A percentile compares a stretch with the other conserved stretches of the same genome.
These are phyloP conservation scores for Ophion obscuratus DNA, from an alignment of 2,888 invertebrate genomes.

Conservation along the genomic window DNA sequence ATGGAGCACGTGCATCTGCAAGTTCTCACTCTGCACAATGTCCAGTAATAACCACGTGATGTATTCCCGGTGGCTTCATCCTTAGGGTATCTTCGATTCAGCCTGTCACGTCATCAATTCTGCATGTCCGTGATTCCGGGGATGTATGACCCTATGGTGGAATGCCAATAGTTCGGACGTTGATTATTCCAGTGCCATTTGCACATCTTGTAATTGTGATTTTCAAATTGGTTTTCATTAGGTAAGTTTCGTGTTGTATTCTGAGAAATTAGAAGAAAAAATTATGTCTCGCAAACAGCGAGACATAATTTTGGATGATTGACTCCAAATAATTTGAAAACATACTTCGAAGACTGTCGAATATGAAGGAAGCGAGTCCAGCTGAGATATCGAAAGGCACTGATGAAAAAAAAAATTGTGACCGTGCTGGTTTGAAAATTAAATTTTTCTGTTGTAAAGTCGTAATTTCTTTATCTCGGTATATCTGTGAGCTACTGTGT, in stretches of 20 bases:
- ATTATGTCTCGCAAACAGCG: too few species aligned
- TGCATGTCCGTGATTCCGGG: neutral
- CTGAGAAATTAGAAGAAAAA: too few species aligned
- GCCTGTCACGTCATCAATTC: conserved; percentile 17
- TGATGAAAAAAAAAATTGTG: neutral
- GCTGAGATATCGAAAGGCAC: neutral
- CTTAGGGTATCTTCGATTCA: conserved; percentile 23
- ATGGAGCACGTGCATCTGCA: conserved; percentile 41
- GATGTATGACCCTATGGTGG: neutral
- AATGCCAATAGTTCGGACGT: neutral
- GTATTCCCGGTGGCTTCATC: conserved; percentile 7
- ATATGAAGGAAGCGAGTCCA: neutral
- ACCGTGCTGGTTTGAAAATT: neutral
- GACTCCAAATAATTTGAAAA: too few species aligned
- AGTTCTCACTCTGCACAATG: conserved; percentile 42
- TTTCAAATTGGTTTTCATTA: neutral
- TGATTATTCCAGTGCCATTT: neutral
- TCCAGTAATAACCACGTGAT: conserved; percentile 24
- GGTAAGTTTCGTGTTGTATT: neutral
- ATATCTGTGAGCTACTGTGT: neutral
- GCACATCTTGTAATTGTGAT: neutral
- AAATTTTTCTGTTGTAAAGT: neutral
- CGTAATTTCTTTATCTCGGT: neutral
- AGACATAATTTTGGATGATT: too few species aligned
- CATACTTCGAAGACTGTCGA: neutral